phyloP scores from a whole-genome alignment of 1,140 invertebrate species.

The Euwallacea similis region DNA sequence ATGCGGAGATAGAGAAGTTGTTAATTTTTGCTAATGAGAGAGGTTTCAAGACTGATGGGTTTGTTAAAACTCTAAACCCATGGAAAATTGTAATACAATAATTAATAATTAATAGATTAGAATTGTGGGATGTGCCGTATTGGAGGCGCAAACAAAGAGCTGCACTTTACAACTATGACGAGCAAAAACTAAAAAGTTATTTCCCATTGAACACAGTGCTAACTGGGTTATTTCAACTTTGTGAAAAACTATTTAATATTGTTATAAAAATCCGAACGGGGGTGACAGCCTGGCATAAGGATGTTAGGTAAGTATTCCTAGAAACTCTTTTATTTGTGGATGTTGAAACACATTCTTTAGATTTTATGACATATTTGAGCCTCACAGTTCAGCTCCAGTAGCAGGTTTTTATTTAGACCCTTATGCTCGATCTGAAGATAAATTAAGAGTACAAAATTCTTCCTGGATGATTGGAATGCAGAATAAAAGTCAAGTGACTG shows the following conservation, averaged over 20 bases:
- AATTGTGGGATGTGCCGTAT: slow-evolving; percentile 85
- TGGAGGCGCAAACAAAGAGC: slow-evolving; percentile 76
- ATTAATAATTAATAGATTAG: slow-evolving; percentile 53
- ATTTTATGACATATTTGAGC: slow-evolving; percentile 80
- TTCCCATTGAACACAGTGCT: slow-evolving; percentile 83
- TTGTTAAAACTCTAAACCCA: neutral
- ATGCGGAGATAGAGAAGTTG: slow-evolving; percentile 72
- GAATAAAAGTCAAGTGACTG: slow-evolving; percentile 64
- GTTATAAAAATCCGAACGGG: slow-evolving; percentile 71
- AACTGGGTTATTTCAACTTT: slow-evolving; percentile 72
- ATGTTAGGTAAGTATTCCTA: slow-evolving; percentile 62
- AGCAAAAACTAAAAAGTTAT: slow-evolving; percentile 74
- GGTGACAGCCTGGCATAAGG: slow-evolving; percentile 77
- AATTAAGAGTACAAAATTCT: slow-evolving; percentile 58
- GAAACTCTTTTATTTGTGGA: neutral
- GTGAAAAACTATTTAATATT: slow-evolving; percentile 79
- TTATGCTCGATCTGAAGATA: slow-evolving; percentile 67
- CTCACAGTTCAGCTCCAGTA: slow-evolving; percentile 65
- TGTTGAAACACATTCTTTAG: slow-evolving; percentile 1
- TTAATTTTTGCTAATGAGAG: slow-evolving; percentile 74
- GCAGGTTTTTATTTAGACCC: slow-evolving; percentile 85
- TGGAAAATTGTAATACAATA: neutral
- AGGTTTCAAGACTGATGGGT: slow-evolving; percentile 65
- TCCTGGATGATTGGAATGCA: slow-evolving; percentile 72
- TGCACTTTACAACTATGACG: slow-evolving; percentile 67